Evolutionary conservation across 2,113 vertebrate genomes (phyloP), one percentile per base, ranked within the genome.

Genomic region (Heliornis fulica): DNA sequence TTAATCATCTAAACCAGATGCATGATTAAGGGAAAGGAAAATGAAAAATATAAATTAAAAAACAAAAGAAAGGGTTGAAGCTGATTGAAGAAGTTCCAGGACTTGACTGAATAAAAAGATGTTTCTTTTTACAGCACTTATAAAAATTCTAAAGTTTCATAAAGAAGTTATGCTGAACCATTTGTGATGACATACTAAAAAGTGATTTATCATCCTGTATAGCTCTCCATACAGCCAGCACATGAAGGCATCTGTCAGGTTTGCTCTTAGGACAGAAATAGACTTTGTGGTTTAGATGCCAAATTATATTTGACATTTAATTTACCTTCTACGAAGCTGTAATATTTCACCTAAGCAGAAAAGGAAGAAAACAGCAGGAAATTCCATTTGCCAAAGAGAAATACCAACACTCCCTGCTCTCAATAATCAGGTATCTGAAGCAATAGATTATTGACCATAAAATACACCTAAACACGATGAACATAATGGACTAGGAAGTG

Each of bases 251-350:
- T 85, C 94, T 96, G 91, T 96, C 91, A 96, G 66, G 59, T 89
- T 72, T 91, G 90, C 90, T 96, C 72, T 94, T 66, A 92, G 86
- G 96, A 91, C 91, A 92, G 74, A 96, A 95, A 94, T 13, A 97
- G 83, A 94, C 85, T 92, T 94, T 76, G 87, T 65, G 46, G 87
- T 91, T 96, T 85, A 53, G 63, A 90, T 54, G 69, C 64, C 74
- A 96, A 97, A 97, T 97, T 95, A 92, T 89, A 96, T 96, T 95
- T 97, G 95, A 96, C 74, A 61, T 97, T 97, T 97, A 95, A 93
- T 97, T 98, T 96, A 91, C 97, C 87, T 94, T 97, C 91, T 91
- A 66, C 79, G 87, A 66, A 97, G 87, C 26, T 34, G 21, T 89
- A 91, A 89, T 91, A 81, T 46, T 69, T 96, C 69, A 90, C 75